Percentiles rank a stretch among this genome's conserved stretches.
Conservation (phyloP, 1,140 invertebrate genomes). For the Aleiodes sp. region DNA sequence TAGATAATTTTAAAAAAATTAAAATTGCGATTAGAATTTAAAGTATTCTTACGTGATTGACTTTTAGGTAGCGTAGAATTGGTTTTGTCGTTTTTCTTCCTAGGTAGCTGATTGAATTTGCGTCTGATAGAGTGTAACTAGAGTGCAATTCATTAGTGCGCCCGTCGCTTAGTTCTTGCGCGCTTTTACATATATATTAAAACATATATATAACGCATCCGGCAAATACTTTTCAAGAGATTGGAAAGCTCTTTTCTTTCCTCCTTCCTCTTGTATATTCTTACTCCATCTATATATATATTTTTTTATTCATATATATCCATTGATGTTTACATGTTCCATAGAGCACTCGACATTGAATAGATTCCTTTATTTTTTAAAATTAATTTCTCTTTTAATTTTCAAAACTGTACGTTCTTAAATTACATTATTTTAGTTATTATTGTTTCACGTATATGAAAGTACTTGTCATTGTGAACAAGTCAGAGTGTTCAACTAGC, state of each 20-base stretch:
- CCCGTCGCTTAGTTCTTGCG: constrained; percentile 28
- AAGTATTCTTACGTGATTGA: constrained; percentile 19
- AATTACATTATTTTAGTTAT: not conserved
- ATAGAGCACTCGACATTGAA: constrained; percentile 5
- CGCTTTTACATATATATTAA: constrained; percentile 27
- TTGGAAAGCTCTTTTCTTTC: constrained; percentile 9
- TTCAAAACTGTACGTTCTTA: not conserved
- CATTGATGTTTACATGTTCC: constrained; percentile 20
- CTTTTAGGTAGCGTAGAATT: constrained; percentile 20
- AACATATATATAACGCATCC: constrained; percentile 2
- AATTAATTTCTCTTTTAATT: too few relatives aligned
- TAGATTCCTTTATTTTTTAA: constrained; percentile 4
- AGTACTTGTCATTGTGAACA: constrained; percentile 3
- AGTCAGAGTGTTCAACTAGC: constrained; percentile 2
- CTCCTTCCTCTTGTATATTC: not conserved
- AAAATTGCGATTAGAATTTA: not conserved
- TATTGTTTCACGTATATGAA: not conserved
- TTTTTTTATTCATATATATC: constrained; percentile 10
- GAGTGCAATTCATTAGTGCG: constrained; percentile 32
- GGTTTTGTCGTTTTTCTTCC: constrained; percentile 19
- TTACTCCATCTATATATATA: not conserved
- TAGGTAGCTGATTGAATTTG: constrained; percentile 32
- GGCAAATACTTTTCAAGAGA: constrained; percentile 3
- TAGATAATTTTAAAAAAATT: too few relatives aligned
- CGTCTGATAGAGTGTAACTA: constrained; percentile 33